Evolutionary conservation across 2,888 invertebrate genomes (phyloP), one percentile per base, ranked within the genome.

Genomic region (Chironomus riparius): DNA sequence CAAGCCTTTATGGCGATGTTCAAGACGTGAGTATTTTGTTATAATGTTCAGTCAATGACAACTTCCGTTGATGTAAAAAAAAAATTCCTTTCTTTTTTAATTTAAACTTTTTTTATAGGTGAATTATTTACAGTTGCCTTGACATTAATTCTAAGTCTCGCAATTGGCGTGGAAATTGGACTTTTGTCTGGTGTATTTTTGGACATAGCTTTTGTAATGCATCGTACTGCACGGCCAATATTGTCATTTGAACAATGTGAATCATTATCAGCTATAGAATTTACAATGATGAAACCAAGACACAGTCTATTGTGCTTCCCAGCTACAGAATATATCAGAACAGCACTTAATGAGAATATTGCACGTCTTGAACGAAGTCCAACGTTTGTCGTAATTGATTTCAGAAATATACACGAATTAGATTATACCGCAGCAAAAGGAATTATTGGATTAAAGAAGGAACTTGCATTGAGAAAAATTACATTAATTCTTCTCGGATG

Each of bases 371-470:
- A 92, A 48, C 86, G 87, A 0, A 86, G 92, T 79, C 93, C 94
- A 0, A 15, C 56, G 5, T 73, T 62, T 21, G 91, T 94, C 0
- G 90, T 94, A 6, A 87, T 94, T 6, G 94, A 94, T 82, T 94
- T 93, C 80, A 86, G 91, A 83, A 91, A 91, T 82, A 89, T 94
- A 12, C 85, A 92, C 77, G 92, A 92, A 50, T 92, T 93, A 0
- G 94, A 94, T 85, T 94, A 93, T 81, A 94, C 94, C 6, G 93
- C 94, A 18, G 93, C 94, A 0, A 92, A 93, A 84, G 93, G 93
- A 68, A 90, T 94, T 78, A 91, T 92, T 24, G 88, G 92, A 0
- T 81, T 94, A 68, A 90, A 92, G 2, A 88, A 88, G 77, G 92
- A 93, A 77, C 87, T 93, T 71, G 87, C 87, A 1, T 86, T 87